These are phyloP conservation scores for Philhelius pedissequus DNA, from an alignment of 2,888 invertebrate species.

Conservation along the genomic window DNA sequence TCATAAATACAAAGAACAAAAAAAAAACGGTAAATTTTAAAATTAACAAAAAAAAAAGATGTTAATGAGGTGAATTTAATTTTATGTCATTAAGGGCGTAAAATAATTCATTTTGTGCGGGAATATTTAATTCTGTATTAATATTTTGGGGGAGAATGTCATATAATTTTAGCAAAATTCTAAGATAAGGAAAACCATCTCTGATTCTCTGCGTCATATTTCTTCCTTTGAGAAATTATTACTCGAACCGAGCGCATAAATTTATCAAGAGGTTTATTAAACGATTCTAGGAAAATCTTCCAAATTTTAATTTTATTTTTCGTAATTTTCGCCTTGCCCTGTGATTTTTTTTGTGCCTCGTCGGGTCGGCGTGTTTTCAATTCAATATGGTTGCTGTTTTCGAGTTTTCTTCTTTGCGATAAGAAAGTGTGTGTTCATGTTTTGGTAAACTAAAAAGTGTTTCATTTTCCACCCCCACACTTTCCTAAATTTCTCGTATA, in stretches of 20 bases:
- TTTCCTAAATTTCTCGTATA: neutral
- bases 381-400: conserved; percentile 14
- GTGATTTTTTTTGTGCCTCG: neutral
- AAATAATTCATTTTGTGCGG: conserved; percentile 25
- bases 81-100: conserved; percentile 47
- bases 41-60: neutral
- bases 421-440: neutral
- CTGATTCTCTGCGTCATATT: neutral
- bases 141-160: neutral
- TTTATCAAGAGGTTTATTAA: neutral
- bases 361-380: neutral
- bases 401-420: neutral
- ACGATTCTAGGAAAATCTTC: neutral
- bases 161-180: neutral
- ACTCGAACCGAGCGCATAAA: neutral
- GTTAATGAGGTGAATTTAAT: conserved; percentile 57
- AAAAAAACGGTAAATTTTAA: conserved; percentile 8
- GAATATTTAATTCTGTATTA: conserved; percentile 13
- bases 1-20: conserved; percentile 27
- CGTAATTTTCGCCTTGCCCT: neutral
- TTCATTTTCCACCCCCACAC: neutral
- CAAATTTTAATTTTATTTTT: neutral
- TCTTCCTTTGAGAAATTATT: neutral
- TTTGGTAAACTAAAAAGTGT: neutral
- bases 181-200: neutral